Percentiles rank a stretch among this genome's conserved stretches.
Conservation (phyloP, 2,888 invertebrate species). For the Caenorhabditis panamensis region DNA sequence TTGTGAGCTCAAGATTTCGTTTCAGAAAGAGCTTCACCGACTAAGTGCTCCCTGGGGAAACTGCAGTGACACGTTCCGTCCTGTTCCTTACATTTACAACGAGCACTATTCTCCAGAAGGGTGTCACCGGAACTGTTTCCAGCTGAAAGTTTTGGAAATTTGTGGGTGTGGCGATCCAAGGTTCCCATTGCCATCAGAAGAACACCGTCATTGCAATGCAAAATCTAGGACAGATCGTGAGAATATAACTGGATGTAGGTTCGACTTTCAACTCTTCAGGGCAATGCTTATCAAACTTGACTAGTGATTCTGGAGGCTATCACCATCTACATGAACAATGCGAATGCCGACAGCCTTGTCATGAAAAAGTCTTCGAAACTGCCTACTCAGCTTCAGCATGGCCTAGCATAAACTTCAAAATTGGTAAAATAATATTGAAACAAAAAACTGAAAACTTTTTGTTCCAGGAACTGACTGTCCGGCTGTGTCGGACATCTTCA, state of each 20-base stretch:
- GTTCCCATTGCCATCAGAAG: slow-evolving; percentile 78
- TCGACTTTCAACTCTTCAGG: too few species aligned
- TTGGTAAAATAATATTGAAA: slow-evolving; percentile 63
- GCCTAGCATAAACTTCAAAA: slow-evolving; percentile 80
- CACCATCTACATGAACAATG: slow-evolving; percentile 77
- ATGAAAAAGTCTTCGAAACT: slow-evolving; percentile 80
- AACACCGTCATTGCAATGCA: slow-evolving; percentile 74
- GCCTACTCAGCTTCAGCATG: slow-evolving; percentile 81
- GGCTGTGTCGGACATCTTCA: slow-evolving; percentile 74
- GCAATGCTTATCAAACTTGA: slow-evolving; percentile 76
- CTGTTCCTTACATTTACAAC: slow-evolving; percentile 80
- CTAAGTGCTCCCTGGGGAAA: slow-evolving; percentile 80
- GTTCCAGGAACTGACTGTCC: slow-evolving; percentile 75
- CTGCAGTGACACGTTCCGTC: slow-evolving; percentile 79
- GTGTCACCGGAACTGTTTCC: slow-evolving; percentile 59
- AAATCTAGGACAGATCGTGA: slow-evolving; percentile 69
- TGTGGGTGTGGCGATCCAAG: slow-evolving; percentile 81
- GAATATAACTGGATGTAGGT: background rate
- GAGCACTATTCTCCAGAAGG: slow-evolving; percentile 81
- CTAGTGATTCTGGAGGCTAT: slow-evolving; percentile 77
- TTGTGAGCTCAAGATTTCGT: background rate
- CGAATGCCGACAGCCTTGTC: slow-evolving; percentile 74
- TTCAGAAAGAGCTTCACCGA: slow-evolving; percentile 79
- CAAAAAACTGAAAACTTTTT: too few species aligned
- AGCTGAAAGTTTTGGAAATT: slow-evolving; percentile 76